A percentile compares a stretch with the other conserved stretches of the same genome.
These are phyloP conservation scores for Lutraria lutraria DNA, from an alignment of 2,888 invertebrate genomes.

Conservation along the genomic window DNA sequence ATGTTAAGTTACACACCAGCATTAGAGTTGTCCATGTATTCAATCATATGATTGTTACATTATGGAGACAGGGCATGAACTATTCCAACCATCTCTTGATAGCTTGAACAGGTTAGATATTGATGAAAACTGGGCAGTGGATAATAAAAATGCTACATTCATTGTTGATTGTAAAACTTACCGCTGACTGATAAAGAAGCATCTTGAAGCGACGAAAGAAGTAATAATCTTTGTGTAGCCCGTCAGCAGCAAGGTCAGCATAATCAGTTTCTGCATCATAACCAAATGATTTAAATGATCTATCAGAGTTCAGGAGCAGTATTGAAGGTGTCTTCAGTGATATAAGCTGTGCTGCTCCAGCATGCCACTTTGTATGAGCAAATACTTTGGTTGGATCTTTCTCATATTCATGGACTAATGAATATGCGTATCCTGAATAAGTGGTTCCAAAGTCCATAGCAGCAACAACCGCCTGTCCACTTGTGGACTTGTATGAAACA, in stretches of 20 bases:
- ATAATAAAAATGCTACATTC: no score
- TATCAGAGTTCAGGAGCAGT: constrained; percentile 56
- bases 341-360: constrained; percentile 40
- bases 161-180: constrained; percentile 18
- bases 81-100: no score
- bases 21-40: no score
- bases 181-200: constrained; percentile 50
- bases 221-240: constrained; percentile 53
- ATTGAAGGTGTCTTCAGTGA: constrained; percentile 57
- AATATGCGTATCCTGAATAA: constrained; percentile 46
- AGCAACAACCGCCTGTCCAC: constrained; percentile 37
- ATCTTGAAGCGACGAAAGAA: constrained; percentile 67
- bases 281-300: constrained; percentile 61
- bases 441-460: constrained; percentile 53
- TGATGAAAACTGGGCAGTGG: no score
- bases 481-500: constrained; percentile 25
- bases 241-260: constrained; percentile 52
- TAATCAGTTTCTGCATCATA: constrained; percentile 65
- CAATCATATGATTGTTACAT: no score
- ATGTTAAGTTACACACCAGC: no score
- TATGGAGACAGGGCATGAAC: no score
- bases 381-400: constrained; percentile 51
- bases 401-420: constrained; percentile 51
- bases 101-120: no score
- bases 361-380: constrained; percentile 41